Evolutionary conservation across 2,797 vertebrate species (phyloP).

Genomic region (Catamblyrhynchus diadema): DNA sequence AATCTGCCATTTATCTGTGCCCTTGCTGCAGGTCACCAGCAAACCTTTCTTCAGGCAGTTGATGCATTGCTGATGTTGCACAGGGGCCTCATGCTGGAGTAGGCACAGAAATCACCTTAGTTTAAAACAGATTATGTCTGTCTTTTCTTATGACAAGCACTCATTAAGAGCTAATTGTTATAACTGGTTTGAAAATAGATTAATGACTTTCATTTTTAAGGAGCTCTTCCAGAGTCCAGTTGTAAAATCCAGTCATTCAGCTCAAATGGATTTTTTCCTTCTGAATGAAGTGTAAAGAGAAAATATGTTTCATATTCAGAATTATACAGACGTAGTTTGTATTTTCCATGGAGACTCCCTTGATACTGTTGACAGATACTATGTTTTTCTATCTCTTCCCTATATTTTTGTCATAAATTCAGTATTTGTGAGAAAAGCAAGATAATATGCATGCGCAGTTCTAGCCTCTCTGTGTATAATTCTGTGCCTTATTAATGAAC

Average conservation of each 20-base stretch:
- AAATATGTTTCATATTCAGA: neutral
- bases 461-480: neutral
- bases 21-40: neutral
- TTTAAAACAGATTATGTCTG: neutral
- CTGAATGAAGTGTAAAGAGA: neutral
- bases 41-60: neutral
- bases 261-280: neutral
- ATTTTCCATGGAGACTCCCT: neutral
- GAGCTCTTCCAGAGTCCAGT: neutral
- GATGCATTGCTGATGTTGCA: neutral
- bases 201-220: neutral
- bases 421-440: neutral
- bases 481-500: neutral
- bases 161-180: neutral
- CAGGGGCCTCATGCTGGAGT: neutral
- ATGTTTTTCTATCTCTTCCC: neutral
- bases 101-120: neutral
- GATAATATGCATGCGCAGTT: neutral
- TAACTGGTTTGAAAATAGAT: neutral
- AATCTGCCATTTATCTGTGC: neutral
- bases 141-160: neutral
- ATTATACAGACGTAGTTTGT: neutral
- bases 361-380: neutral
- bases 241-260: neutral
- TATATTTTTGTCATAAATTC: neutral